Percentiles rank a stretch among this genome's conserved stretches.
phyloP scores from a whole-genome alignment of 2,113 vertebrate species.

The Prunella himalayana region DNA sequence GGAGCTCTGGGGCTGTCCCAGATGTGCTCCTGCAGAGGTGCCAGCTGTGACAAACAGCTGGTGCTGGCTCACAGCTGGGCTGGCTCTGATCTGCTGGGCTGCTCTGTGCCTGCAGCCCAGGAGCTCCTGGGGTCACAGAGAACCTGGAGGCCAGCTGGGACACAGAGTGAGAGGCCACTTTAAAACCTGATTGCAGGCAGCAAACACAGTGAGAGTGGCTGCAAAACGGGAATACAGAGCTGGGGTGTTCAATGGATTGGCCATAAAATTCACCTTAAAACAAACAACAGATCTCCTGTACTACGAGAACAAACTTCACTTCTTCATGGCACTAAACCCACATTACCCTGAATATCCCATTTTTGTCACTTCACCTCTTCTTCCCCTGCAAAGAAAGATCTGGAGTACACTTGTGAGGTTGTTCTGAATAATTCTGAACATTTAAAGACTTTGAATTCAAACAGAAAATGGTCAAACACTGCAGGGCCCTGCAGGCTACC shows the following conservation, averaged over 20 bases:
- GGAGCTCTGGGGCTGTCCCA: neutral
- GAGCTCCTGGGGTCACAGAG: neutral
- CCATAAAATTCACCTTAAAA: neutral
- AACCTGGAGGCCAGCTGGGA: neutral
- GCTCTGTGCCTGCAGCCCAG: neutral
- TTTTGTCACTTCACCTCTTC: neutral
- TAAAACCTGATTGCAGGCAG: neutral
- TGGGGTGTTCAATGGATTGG: neutral
- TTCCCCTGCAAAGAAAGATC: neutral
- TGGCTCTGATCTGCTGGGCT: neutral
- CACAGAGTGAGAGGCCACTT: neutral
- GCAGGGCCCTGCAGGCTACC: neutral
- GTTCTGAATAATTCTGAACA: neutral
- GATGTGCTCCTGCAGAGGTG: neutral
- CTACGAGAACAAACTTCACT: neutral
- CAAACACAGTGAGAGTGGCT: neutral
- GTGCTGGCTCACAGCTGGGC: neutral
- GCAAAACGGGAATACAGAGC: neutral
- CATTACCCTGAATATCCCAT: neutral
- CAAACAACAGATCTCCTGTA: neutral
- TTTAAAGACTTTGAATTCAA: neutral
- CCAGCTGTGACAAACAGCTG: constrained; percentile 6
- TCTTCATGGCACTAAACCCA: neutral
- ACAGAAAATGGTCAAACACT: neutral
- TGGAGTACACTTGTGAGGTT: neutral